Evolutionary conservation across 2,797 vertebrate species (phyloP).

Genomic region (Sebastes alutus): DNA sequence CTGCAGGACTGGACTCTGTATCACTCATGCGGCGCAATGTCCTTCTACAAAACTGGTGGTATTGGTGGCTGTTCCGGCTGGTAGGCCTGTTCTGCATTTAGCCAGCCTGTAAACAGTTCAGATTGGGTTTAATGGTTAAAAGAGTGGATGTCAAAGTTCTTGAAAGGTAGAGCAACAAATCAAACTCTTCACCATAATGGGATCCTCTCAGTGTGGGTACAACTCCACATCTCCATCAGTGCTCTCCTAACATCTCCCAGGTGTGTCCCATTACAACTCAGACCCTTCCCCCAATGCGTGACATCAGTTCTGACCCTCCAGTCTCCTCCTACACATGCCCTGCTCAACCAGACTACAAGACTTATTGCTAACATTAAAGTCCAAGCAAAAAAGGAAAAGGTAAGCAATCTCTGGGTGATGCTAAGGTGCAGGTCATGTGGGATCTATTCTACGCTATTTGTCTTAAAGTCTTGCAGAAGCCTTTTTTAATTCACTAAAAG

Average conservation of each 20-base stretch:
- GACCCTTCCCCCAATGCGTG: not conserved
- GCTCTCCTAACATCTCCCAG: not conserved
- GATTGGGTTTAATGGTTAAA: not conserved
- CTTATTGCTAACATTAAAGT: not conserved
- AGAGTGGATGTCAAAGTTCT: not conserved
- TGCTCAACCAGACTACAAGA: not conserved
- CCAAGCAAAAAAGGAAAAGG: not conserved
- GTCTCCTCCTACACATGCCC: not conserved
- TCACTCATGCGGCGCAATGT: not conserved
- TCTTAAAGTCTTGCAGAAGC: not conserved
- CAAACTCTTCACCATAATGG: not conserved
- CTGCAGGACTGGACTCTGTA: not conserved
- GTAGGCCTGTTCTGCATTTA: not conserved
- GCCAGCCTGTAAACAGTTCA: not conserved
- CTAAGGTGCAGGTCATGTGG: not conserved
- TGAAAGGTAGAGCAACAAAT: not conserved
- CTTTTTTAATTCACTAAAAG: constrained; percentile 13
- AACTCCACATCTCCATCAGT: not conserved
- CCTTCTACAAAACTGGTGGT: not conserved
- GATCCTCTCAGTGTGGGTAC: not conserved
- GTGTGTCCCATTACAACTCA: not conserved
- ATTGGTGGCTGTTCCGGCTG: not conserved
- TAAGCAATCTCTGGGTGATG: not conserved
- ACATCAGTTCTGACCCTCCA: not conserved
- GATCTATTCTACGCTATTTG: not conserved